Percentiles rank a stretch among this genome's conserved stretches.
phyloP scores from a whole-genome alignment of 2,888 invertebrate species.

The Agriopis aurantiaria region DNA sequence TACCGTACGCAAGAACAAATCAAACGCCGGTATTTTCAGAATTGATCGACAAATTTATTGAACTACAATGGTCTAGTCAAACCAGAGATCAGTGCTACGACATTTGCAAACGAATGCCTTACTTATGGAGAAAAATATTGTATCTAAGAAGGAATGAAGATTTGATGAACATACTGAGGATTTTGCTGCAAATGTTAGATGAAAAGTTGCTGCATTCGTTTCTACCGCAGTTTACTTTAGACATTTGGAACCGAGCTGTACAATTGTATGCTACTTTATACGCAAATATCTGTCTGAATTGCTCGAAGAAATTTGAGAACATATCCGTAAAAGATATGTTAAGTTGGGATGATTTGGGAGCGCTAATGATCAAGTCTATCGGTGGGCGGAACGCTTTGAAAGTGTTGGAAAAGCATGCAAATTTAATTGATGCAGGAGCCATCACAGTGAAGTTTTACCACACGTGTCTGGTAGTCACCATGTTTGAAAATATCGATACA shows the following conservation, averaged over 20 bases:
- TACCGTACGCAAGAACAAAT: constrained; percentile 79
- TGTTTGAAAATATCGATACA: constrained; percentile 76
- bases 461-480: constrained; percentile 80
- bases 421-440: constrained; percentile 84
- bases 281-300: constrained; percentile 87
- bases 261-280: constrained; percentile 85
- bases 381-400: constrained; percentile 86
- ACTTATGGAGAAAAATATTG: constrained; percentile 87
- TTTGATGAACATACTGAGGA: constrained; percentile 81
- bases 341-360: constrained; percentile 87
- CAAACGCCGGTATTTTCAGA: constrained; percentile 81
- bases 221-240: constrained; percentile 83
- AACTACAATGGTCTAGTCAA: constrained; percentile 77
- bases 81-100: constrained; percentile 79
- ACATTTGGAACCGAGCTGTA: constrained; percentile 87
- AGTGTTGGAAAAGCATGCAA: constrained; percentile 85
- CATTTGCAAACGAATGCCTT: constrained; percentile 87
- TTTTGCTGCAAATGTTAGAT: constrained; percentile 88
- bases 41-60: constrained; percentile 86
- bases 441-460: constrained; percentile 88
- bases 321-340: constrained; percentile 79
- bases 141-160: constrained; percentile 80
- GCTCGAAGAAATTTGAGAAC: constrained; percentile 80
- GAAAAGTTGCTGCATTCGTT: constrained; percentile 83
- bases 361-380: constrained; percentile 87